Evolutionary conservation across 2,113 vertebrate genomes (phyloP).

Genomic region (Lycaon pictus): DNA sequence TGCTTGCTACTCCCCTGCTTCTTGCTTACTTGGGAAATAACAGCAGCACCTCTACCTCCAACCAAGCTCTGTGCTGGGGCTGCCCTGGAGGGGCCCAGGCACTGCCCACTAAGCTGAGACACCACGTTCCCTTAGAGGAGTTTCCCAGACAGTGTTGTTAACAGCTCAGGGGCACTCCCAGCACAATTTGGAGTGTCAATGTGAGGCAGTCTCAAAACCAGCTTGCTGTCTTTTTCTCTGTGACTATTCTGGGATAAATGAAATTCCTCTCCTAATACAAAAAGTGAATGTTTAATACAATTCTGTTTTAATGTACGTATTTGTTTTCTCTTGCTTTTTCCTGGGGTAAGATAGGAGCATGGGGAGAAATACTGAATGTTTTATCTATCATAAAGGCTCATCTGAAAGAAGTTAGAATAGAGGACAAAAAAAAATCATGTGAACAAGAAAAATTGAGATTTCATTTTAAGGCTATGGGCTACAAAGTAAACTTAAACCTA

Average conservation of each 20-base stretch:
- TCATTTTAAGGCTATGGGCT: constrained; percentile 41
- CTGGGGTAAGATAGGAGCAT: background rate
- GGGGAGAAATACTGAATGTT: constrained; percentile 53
- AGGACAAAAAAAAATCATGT: constrained; percentile 54
- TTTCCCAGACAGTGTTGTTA: background rate
- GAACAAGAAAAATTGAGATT: constrained; percentile 66
- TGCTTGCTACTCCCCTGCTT: background rate
- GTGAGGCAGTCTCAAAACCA: background rate
- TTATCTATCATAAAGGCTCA: constrained; percentile 37
- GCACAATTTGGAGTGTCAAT: constrained; percentile 43
- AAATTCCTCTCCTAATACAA: constrained; percentile 49
- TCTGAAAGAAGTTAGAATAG: constrained; percentile 51
- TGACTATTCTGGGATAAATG: constrained; percentile 24
- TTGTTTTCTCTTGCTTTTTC: constrained; percentile 61
- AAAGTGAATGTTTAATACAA: constrained; percentile 67
- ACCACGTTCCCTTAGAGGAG: background rate
- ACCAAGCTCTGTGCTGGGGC: background rate
- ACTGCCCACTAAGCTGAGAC: background rate
- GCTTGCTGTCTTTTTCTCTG: constrained; percentile 7
- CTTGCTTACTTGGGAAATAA: background rate
- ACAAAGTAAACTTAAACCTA: constrained; percentile 58
- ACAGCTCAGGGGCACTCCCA: background rate
- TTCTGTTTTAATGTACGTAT: constrained; percentile 34
- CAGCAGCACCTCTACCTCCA: constrained; percentile 51
- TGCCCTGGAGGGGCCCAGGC: background rate